Conservation (phyloP, 2,113 vertebrate genomes). For the Cinclus mexicanus region DNA sequence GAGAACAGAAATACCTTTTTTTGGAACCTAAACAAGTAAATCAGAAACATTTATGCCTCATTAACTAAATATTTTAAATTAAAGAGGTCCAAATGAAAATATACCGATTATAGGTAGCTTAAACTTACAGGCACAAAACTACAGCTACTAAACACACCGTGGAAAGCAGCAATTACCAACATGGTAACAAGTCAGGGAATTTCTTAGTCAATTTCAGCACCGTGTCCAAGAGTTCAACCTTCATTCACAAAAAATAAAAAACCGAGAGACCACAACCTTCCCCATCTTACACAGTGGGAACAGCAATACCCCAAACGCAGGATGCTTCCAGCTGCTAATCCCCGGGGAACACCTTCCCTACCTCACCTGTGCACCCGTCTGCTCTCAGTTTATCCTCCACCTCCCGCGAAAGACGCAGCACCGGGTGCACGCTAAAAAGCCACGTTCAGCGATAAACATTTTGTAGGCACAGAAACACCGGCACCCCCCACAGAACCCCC, state of each 20-base stretch:
- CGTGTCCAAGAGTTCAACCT: not conserved
- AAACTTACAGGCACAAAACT: not conserved
- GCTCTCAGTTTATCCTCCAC: not conserved
- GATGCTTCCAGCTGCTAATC: accelerated
- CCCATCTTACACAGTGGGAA: accelerated
- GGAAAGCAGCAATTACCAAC: not conserved
- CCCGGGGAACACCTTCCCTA: accelerated
- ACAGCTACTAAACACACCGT: not conserved
- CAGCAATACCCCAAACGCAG: not conserved
- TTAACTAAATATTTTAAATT: not conserved
- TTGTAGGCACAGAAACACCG: accelerated
- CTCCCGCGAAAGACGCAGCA: not conserved
- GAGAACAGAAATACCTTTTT: not conserved
- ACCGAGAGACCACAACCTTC: not conserved
- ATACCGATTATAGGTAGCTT: not conserved
- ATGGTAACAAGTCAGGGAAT: accelerated
- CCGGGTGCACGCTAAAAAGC: too few species aligned
- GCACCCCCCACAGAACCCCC: accelerated
- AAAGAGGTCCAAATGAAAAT: not conserved
- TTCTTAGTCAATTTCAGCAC: not conserved
- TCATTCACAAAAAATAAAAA: not conserved
- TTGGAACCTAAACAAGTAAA: not conserved
- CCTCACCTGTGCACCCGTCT: not conserved
- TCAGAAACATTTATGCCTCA: not conserved
- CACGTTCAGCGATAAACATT: not conserved